phyloP scores from a whole-genome alignment of 2,888 invertebrate genomes.

The Frankliniella fusca region DNA sequence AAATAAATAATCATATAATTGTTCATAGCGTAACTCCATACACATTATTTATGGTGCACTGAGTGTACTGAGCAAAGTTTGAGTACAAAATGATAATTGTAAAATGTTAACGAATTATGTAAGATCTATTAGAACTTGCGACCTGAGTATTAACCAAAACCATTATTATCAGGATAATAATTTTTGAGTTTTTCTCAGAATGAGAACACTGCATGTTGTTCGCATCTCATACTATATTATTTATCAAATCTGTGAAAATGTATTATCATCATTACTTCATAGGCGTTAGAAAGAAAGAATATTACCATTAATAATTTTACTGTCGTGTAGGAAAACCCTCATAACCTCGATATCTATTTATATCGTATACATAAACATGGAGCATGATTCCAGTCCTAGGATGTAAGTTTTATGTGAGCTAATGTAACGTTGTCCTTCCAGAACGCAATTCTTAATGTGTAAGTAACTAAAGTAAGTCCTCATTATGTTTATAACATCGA shows the following conservation, averaged over 20 bases:
- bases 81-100: slow-evolving; percentile 15
- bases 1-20: background rate
- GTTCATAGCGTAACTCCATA: background rate
- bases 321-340: no score
- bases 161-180: background rate
- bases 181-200: no score
- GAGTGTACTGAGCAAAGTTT: background rate
- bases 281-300: no score
- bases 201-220: background rate
- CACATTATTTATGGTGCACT: background rate
- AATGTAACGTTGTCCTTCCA: slow-evolving; percentile 2
- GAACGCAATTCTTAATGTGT: slow-evolving; percentile 19
- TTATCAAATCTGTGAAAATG: background rate
- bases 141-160: background rate
- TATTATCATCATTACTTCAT: no score
- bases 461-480: background rate
- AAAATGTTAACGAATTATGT: background rate
- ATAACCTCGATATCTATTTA: no score
- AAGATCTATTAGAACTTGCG: background rate
- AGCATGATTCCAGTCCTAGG: background rate
- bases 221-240: background rate
- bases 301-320: no score
- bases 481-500: background rate
- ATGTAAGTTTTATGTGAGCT: background rate
- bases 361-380: background rate